Percentiles rank a stretch among this genome's conserved stretches.
These are phyloP conservation scores for Cotesia congregata DNA, from an alignment of 2,888 invertebrate genomes.

Conservation along the genomic window DNA sequence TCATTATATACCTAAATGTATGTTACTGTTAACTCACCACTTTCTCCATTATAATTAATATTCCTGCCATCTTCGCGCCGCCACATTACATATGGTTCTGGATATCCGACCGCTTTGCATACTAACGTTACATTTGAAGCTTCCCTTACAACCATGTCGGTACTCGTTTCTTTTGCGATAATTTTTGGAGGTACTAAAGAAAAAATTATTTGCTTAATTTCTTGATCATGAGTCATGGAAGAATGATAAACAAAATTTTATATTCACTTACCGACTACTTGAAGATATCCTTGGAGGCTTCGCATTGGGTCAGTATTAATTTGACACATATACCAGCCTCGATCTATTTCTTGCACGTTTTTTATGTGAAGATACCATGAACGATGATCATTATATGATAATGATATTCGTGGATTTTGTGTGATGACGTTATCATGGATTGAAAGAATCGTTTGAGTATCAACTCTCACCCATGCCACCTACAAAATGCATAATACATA, in stretches of 20 bases:
- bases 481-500: constrained; percentile 65
- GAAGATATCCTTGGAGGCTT: constrained; percentile 88
- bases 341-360: constrained; percentile 87
- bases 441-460: constrained; percentile 92
- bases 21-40: constrained; percentile 74
- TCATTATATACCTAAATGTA: neutral
- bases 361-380: constrained; percentile 93
- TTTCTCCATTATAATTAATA: constrained; percentile 91
- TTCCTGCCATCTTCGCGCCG: constrained; percentile 89
- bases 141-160: constrained; percentile 92
- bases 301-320: constrained; percentile 96
- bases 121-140: constrained; percentile 89
- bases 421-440: constrained; percentile 94
- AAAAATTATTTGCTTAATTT: neutral
- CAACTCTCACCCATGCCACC: constrained; percentile 95
- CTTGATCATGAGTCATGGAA: no score
- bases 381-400: constrained; percentile 90
- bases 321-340: constrained; percentile 95
- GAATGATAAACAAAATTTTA: neutral
- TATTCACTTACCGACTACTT: constrained; percentile 86
- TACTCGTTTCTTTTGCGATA: constrained; percentile 89
- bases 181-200: constrained; percentile 89
- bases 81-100: constrained; percentile 95
- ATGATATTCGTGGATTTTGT: constrained; percentile 88
- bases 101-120: constrained; percentile 90